Evolutionary conservation across 2,888 invertebrate genomes (phyloP).

Genomic region (Drosophila paracracens): DNA sequence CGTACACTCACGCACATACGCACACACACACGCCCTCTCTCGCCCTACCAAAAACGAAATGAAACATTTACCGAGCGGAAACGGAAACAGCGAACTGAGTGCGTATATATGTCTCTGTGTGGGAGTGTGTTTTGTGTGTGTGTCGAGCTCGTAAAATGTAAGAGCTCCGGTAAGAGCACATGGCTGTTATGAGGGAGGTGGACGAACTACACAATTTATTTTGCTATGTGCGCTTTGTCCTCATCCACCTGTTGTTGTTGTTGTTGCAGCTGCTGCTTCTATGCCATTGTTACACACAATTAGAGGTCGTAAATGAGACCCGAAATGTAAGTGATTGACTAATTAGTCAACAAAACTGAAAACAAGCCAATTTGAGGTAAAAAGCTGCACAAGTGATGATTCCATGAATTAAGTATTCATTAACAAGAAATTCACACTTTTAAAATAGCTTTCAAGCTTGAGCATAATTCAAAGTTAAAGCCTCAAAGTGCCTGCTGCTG

Average conservation of each 20-base stretch:
- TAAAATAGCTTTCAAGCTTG: background rate
- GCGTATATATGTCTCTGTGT: conserved; percentile 14
- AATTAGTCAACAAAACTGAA: conserved; percentile 38
- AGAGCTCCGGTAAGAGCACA: conserved; percentile 41
- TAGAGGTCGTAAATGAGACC: conserved; percentile 26
- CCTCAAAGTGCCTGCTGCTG: background rate
- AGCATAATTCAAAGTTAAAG: background rate
- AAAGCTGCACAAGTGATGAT: background rate
- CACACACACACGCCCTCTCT: background rate
- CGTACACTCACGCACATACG: background rate
- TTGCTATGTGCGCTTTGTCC: conserved; percentile 18
- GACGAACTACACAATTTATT: conserved; percentile 46
- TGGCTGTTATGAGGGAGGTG: conserved; percentile 14
- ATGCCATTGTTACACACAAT: conserved; percentile 53
- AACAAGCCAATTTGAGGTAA: background rate
- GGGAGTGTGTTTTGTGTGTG: conserved; percentile 20
- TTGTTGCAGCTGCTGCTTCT: conserved; percentile 6
- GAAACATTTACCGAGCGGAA: conserved; percentile 79
- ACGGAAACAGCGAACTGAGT: conserved; percentile 65
- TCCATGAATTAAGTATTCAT: background rate
- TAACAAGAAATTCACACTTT: background rate
- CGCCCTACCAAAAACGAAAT: conserved; percentile 55
- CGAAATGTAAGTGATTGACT: conserved; percentile 27
- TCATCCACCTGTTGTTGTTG: conserved; percentile 64
- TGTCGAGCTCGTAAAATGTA: conserved; percentile 64